A percentile compares a stretch with the other conserved stretches of the same genome.
These are phyloP conservation scores for Schizothorax lantsangensis DNA, from an alignment of 2,797 vertebrate species.

Conservation along the genomic window DNA sequence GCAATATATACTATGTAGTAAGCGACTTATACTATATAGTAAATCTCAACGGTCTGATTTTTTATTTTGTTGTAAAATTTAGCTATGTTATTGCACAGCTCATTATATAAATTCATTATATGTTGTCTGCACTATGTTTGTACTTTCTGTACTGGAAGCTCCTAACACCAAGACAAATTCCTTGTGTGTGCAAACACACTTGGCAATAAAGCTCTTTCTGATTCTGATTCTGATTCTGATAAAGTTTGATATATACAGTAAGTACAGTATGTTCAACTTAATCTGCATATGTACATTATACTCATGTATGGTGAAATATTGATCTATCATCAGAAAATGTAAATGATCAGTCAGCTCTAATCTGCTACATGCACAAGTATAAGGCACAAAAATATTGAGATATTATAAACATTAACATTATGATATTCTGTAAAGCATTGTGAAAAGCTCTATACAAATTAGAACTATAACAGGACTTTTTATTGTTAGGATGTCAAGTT, in stretches of 20 bases:
- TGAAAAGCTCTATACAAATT: background rate
- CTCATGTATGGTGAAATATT: background rate
- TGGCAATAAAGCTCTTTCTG: too few relatives aligned
- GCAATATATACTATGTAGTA: background rate
- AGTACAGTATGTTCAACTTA: background rate
- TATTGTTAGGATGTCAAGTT: background rate
- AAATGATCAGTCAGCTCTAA: background rate
- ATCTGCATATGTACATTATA: background rate
- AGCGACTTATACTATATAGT: background rate
- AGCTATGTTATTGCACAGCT: too few relatives aligned
- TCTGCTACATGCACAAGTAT: background rate
- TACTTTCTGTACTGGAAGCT: too few relatives aligned
- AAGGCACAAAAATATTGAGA: background rate
- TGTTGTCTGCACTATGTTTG: too few relatives aligned
- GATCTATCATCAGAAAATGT: background rate
- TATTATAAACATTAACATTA: background rate
- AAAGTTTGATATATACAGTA: background rate
- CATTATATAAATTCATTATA: background rate
- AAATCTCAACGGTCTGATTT: background rate
- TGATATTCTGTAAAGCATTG: too few relatives aligned
- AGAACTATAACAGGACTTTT: background rate
- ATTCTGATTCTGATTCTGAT: too few relatives aligned
- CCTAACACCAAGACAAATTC: too few relatives aligned
- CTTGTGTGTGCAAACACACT: too few relatives aligned
- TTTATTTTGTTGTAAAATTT: background rate